Evolutionary conservation across 2,888 invertebrate species (phyloP).

Genomic region (Minunthozetes semirufus): DNA sequence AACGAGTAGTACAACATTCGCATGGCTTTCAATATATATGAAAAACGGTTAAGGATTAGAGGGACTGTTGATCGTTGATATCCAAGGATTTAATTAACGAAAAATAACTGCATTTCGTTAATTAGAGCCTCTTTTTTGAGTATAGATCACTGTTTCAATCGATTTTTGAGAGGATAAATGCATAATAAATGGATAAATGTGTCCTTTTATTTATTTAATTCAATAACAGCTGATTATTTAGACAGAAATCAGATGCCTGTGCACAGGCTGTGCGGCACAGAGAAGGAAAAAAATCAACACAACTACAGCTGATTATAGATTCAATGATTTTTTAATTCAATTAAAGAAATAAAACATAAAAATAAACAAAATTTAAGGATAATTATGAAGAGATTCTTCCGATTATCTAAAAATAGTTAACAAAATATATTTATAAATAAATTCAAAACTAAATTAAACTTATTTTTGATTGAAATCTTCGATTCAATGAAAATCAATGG

Average conservation of each 20-base stretch:
- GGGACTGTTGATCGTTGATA: neutral
- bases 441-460: no score
- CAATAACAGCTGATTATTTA: neutral
- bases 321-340: neutral
- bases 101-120: neutral
- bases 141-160: neutral
- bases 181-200: no score
- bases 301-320: neutral
- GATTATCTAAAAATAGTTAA: neutral
- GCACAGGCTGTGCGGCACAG: no score
- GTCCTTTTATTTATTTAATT: neutral
- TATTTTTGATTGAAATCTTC: no score
- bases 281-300: no score
- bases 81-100: neutral
- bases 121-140: neutral
- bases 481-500: no score
- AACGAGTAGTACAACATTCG: no score
- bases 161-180: constrained; percentile 4
- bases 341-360: neutral
- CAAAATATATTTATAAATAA: no score
- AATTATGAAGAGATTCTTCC: neutral
- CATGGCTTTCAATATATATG: no score
- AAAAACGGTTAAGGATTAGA: neutral
- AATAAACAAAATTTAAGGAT: neutral
- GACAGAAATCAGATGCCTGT: neutral